These are phyloP conservation scores for Cephus spinipes DNA, from an alignment of 2,888 invertebrate genomes.

Conservation along the genomic window DNA sequence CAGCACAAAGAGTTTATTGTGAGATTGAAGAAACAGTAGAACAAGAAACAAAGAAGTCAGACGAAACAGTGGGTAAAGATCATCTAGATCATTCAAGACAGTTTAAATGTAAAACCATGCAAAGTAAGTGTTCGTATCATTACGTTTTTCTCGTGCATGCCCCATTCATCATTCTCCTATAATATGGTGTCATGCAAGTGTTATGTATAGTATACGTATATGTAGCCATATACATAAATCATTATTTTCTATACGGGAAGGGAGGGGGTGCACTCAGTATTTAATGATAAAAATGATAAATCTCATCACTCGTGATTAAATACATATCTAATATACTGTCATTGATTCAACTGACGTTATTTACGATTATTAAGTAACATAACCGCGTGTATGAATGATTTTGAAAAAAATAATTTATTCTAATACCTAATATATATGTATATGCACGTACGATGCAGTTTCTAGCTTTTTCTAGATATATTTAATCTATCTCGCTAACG, in stretches of 20 bases:
- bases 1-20: neutral
- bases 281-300: too few relatives aligned
- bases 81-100: neutral
- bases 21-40: neutral
- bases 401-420: too few relatives aligned
- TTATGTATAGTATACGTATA: neutral
- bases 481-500: neutral
- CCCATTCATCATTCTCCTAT: slow-evolving; percentile 33
- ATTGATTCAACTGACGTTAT: too few relatives aligned
- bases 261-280: too few relatives aligned
- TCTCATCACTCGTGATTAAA: too few relatives aligned
- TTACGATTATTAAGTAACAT: too few relatives aligned
- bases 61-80: neutral
- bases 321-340: too few relatives aligned
- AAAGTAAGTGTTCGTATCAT: neutral
- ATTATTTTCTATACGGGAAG: too few relatives aligned
- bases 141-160: slow-evolving; percentile 30
- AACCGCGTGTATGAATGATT: too few relatives aligned
- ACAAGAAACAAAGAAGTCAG: neutral
- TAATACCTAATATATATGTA: too few relatives aligned
- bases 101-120: neutral
- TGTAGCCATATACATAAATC: too few relatives aligned
- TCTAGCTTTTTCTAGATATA: neutral
- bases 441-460: too few relatives aligned
- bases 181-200: neutral